phyloP scores from a whole-genome alignment of 1,140 invertebrate species.

The Drosophila fuyamai region DNA sequence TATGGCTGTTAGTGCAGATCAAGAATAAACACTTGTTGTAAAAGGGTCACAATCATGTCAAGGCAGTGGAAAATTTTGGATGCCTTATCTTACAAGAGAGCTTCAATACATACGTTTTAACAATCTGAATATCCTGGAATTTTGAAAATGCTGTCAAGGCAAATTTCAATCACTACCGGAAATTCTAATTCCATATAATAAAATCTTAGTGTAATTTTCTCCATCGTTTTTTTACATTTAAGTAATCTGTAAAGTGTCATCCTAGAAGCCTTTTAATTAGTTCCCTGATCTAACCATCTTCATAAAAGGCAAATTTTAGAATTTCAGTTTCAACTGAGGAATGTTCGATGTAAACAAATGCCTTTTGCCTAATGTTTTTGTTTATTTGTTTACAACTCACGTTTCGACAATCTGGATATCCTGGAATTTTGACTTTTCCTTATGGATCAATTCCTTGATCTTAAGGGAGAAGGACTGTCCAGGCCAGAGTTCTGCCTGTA shows the following conservation, averaged over 20 bases:
- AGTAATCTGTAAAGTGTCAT: neutral
- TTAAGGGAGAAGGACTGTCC: slow-evolving; percentile 95
- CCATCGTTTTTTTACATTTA: neutral
- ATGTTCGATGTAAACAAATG: slow-evolving; percentile 25
- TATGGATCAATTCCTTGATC: slow-evolving; percentile 93
- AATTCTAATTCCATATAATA: neutral
- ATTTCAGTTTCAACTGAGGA: no score
- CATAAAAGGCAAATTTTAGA: neutral
- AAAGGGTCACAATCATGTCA: slow-evolving; percentile 6
- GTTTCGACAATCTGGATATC: slow-evolving; percentile 96
- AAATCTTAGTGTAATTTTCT: neutral
- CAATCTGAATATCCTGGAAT: no score
- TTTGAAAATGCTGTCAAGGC: neutral
- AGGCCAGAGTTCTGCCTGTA: slow-evolving; percentile 94
- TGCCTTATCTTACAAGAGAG: no score
- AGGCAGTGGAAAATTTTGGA: neutral
- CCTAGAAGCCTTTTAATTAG: neutral
- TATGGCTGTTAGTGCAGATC: slow-evolving; percentile 23
- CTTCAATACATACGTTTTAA: no score
- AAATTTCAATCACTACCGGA: neutral
- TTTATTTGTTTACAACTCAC: slow-evolving; percentile 86
- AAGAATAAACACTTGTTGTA: slow-evolving; percentile 6
- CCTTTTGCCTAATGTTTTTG: neutral
- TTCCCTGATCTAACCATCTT: neutral
- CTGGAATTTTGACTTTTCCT: slow-evolving; percentile 94